These are phyloP conservation scores for Medauroidea extradentata DNA, from an alignment of 1,140 invertebrate genomes.

Conservation along the genomic window DNA sequence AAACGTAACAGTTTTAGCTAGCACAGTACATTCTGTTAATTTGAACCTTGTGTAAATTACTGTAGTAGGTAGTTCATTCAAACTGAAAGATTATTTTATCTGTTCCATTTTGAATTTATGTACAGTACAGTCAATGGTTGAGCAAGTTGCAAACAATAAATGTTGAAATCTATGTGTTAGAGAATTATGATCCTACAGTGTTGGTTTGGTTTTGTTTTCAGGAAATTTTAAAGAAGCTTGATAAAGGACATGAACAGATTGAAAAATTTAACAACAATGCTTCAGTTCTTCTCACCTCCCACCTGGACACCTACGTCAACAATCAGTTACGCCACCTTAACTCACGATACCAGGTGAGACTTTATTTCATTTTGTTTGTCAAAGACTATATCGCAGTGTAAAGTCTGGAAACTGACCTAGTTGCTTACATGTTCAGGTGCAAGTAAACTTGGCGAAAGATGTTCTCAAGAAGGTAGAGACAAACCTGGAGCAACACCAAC, in stretches of 20 bases:
- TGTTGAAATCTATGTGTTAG: background rate
- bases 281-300: constrained; percentile 69
- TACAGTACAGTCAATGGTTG: too few relatives aligned
- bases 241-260: constrained; percentile 77
- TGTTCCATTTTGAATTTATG: too few relatives aligned
- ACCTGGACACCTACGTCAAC: constrained; percentile 84
- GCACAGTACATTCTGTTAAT: too few relatives aligned
- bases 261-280: constrained; percentile 78
- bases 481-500: constrained; percentile 81
- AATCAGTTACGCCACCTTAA: constrained; percentile 88
- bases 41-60: too few relatives aligned
- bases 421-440: constrained; percentile 47
- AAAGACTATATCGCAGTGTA: background rate
- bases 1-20: too few relatives aligned
- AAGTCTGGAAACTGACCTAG: too few relatives aligned
- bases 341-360: constrained; percentile 71
- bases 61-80: too few relatives aligned
- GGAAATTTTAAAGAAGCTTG: constrained; percentile 69
- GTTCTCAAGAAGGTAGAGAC: constrained; percentile 89
- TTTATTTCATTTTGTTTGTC: background rate
- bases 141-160: constrained; percentile 9
- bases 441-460: constrained; percentile 87
- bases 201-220: constrained; percentile 33
- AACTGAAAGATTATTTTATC: too few relatives aligned
- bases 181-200: background rate